Evolutionary conservation across 2,113 vertebrate genomes (phyloP).

Genomic region (Prunella himalayana): DNA sequence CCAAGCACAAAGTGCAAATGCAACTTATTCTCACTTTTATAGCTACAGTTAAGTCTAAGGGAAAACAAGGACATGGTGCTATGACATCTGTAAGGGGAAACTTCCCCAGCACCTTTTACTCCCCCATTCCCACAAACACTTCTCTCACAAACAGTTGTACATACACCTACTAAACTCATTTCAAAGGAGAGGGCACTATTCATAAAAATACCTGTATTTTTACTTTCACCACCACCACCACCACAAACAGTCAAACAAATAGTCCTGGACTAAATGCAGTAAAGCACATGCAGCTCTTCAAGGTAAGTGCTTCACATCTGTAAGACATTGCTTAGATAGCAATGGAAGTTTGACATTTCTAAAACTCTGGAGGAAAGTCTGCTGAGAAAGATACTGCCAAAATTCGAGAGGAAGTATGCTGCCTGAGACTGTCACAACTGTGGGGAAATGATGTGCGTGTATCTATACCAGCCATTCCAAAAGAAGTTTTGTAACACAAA

Average conservation of each 20-base stretch:
- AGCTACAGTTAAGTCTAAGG: not conserved
- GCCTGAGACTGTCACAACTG: not conserved
- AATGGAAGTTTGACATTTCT: not conserved
- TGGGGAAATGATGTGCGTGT: accelerated
- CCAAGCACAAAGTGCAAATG: not conserved
- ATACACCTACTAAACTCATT: not conserved
- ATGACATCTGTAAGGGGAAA: not conserved
- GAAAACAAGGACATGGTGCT: not conserved
- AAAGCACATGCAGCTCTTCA: not conserved
- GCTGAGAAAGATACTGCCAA: not conserved
- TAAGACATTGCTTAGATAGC: not conserved
- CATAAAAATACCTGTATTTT: not conserved
- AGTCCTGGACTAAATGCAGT: not conserved
- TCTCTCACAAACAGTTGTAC: not conserved
- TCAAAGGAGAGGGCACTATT: not conserved
- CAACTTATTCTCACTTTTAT: not conserved
- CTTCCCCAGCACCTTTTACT: not conserved
- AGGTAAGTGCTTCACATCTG: not conserved
- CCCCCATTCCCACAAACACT: not conserved
- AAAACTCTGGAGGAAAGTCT: not conserved
- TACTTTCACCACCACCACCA: not conserved
- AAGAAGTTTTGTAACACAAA: not conserved
- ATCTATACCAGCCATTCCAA: not conserved
- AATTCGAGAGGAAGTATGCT: not conserved
- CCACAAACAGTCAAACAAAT: not conserved